Evolutionary conservation across 2,888 invertebrate genomes (phyloP).

Genomic region (Liposcelis brunnea): DNA sequence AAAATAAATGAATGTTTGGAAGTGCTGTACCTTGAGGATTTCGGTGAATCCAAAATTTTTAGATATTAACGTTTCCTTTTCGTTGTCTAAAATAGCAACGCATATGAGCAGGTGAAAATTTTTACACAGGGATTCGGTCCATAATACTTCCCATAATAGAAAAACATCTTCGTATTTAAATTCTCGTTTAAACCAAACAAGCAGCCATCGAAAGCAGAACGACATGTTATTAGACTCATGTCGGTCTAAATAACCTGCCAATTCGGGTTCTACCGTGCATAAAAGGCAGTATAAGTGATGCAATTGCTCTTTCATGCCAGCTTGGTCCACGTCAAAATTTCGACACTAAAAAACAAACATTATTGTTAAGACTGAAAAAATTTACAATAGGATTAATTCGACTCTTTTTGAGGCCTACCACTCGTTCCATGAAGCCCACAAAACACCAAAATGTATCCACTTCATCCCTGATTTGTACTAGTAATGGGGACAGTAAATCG

Average conservation of each 20-base stretch:
- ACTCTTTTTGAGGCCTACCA: no score
- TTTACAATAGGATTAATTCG: no score
- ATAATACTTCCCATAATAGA: conserved; percentile 84
- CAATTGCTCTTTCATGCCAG: conserved; percentile 88
- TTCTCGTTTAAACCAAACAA: conserved; percentile 92
- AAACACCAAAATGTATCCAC: conserved; percentile 99
- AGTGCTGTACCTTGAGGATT: conserved; percentile 61
- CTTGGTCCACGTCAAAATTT: conserved; percentile 95
- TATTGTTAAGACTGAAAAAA: no score
- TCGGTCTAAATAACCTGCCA: conserved; percentile 68
- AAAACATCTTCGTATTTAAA: conserved; percentile 73
- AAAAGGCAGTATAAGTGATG: conserved; percentile 67
- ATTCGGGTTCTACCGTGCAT: conserved; percentile 61
- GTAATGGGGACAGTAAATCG: conserved; percentile 82
- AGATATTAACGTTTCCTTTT: conserved; percentile 74
- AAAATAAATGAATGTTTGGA: neutral
- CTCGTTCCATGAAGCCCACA: conserved; percentile 90
- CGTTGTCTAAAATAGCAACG: conserved; percentile 80
- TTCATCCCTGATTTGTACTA: conserved; percentile 78
- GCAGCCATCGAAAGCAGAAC: conserved; percentile 96
- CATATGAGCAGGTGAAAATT: conserved; percentile 92
- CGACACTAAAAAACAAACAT: conserved; percentile 48
- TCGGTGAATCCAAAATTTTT: conserved; percentile 90
- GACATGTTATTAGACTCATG: conserved; percentile 94
- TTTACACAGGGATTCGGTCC: conserved; percentile 86